Base-by-base conservation (phyloP, 2,797 vertebrate genomes). In the Anableps anableps region DNA sequence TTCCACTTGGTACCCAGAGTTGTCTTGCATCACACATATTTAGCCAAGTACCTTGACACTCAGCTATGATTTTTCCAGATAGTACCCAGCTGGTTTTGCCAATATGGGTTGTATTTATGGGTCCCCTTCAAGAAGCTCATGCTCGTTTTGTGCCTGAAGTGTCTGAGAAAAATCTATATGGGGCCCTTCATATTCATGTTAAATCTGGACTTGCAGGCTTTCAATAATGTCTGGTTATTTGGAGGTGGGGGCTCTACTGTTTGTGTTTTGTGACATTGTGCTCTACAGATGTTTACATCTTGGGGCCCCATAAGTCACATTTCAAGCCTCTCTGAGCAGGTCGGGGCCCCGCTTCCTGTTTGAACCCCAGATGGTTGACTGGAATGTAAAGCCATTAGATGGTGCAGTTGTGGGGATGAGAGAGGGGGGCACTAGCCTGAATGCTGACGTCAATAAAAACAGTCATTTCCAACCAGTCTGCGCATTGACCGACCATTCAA, bases 371-470 rank as follows among this genome's bases (percentile, higher is more conserved):
- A 60, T 78, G 83, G 48, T 80, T 90, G 82, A 80, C 76, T 90
- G 85, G 80, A 89, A 89, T 91, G 87, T 74, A 80, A 91, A 87
- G 51, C 77, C 88, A 88, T 92, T 92, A 93, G 93, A 91, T 91
- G 93, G 83, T 93, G 93, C 93, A 89, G 85, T 94, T 92, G 88
- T 88, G 85, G 81, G 72, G 83, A 81, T 80, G 82, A 83, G 80
- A 87, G 79, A 73, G 71, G 88, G 88, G 83, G 71, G 83, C 82
- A 78, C 79, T 77, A 82, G 85, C 79, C 86, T 90, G 80, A 51
- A 62, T 88, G 94, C 91, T 95, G 95, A 95, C 95, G 94, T 95
- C 94, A 95, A 94, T 92, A 92, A 93, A 92, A 94, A 94, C 90
- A 93, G 90, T 94, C 90, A 90, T 94, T 93, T 94, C 88, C 90